Percentiles rank a stretch among this genome's conserved stretches.
phyloP scores from a whole-genome alignment of 2,797 vertebrate genomes.

The Parambassis ranga region DNA sequence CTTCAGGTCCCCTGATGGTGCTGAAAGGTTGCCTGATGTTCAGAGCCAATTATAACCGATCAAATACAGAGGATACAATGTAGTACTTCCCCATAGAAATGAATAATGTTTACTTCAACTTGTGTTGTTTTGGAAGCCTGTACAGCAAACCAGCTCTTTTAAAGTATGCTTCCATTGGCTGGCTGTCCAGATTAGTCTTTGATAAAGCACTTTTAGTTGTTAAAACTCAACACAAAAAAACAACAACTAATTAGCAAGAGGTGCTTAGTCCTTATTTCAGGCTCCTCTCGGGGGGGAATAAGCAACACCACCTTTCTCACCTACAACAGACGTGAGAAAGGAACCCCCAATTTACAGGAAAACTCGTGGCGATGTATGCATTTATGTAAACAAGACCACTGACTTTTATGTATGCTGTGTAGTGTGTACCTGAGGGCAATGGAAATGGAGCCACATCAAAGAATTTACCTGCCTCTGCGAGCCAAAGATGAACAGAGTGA shows the following conservation, averaged over 20 bases:
- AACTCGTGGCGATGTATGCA: background rate
- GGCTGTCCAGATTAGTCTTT: slow-evolving; percentile 30
- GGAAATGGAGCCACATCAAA: slow-evolving; percentile 24
- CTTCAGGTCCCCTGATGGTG: background rate
- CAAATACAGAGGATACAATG: background rate
- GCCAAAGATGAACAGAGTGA: slow-evolving; percentile 2
- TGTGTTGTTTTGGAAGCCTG: slow-evolving; percentile 11
- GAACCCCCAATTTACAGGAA: background rate
- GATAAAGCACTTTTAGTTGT: slow-evolving; percentile 37
- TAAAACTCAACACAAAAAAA: slow-evolving; percentile 42
- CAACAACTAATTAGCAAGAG: slow-evolving; percentile 38
- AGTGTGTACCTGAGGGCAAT: background rate
- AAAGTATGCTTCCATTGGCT: slow-evolving; percentile 18
- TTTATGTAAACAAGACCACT: background rate
- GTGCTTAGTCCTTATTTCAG: slow-evolving; percentile 11
- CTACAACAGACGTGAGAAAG: no score
- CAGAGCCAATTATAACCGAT: slow-evolving; percentile 2
- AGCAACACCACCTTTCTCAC: slow-evolving; percentile 25
- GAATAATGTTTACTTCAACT: slow-evolving; percentile 12
- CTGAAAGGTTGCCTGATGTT: slow-evolving; percentile 26
- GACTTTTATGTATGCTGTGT: background rate
- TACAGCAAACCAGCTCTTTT: background rate
- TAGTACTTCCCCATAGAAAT: background rate
- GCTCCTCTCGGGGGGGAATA: slow-evolving; percentile 13
- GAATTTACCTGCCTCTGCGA: slow-evolving; percentile 18